phyloP scores from a whole-genome alignment of 2,113 vertebrate species.

The Hippocampus abdominalis region DNA sequence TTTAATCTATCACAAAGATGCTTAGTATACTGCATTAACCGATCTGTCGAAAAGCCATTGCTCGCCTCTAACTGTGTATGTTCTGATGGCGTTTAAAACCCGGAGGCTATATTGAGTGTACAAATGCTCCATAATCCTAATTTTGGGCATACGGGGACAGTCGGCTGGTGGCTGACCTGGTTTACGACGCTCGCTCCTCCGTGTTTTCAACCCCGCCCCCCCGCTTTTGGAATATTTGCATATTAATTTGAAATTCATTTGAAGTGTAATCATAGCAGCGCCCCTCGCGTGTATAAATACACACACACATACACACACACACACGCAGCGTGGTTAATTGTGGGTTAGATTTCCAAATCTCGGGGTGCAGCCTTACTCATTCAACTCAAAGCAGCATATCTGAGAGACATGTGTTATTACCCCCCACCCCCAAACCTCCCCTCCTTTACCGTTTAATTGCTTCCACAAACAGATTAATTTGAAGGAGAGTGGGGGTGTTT shows the following conservation, averaged over 20 bases:
- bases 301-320: constrained; percentile 43
- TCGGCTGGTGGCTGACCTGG: constrained; percentile 48
- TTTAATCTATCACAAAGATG: constrained; percentile 69
- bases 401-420: constrained; percentile 58
- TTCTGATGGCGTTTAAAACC: constrained; percentile 37
- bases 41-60: constrained; percentile 38
- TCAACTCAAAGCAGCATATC: constrained; percentile 66
- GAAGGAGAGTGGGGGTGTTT: constrained; percentile 53
- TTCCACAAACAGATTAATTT: constrained; percentile 80
- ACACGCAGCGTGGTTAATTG: constrained; percentile 61
- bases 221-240: constrained; percentile 52
- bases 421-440: constrained; percentile 10
- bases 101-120: constrained; percentile 39
- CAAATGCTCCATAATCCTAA: constrained; percentile 50
- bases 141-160: constrained; percentile 18
- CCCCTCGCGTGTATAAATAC: constrained; percentile 61
- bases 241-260: constrained; percentile 64
- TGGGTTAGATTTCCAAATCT: constrained; percentile 68
- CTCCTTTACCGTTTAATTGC: constrained; percentile 69
- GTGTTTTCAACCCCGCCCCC: constrained; percentile 20
- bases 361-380: constrained; percentile 62
- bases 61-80: constrained; percentile 42
- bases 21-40: constrained; percentile 63
- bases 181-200: constrained; percentile 41
- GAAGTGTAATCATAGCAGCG: constrained; percentile 61